These are phyloP conservation scores for Creontiades dilutus DNA, from an alignment of 2,888 invertebrate species.

Conservation along the genomic window DNA sequence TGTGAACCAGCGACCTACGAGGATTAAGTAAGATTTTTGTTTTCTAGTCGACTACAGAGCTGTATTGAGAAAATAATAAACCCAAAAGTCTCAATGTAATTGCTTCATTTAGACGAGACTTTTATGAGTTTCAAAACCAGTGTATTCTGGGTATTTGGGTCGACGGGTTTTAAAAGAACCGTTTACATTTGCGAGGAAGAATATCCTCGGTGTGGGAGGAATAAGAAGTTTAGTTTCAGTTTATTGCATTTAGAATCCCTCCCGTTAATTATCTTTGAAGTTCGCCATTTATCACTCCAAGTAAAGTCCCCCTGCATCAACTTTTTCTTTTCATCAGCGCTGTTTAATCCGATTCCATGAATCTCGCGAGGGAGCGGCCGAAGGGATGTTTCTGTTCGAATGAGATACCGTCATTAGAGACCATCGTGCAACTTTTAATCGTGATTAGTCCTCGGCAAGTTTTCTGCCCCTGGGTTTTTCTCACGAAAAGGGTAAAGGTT, in stretches of 20 bases:
- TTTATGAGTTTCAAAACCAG: no score
- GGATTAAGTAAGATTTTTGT: no score
- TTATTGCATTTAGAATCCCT: not conserved
- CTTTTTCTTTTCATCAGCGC: not conserved
- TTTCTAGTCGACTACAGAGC: no score
- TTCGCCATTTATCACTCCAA: not conserved
- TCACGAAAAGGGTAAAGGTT: slow-evolving; percentile 45
- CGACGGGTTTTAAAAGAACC: no score
- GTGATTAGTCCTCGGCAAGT: slow-evolving; percentile 7
- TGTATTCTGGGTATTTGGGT: no score
- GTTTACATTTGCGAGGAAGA: not conserved
- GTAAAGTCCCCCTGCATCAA: not conserved
- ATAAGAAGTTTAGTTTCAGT: not conserved
- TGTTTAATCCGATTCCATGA: not conserved
- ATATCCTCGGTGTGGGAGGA: not conserved
- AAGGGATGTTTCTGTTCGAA: not conserved
- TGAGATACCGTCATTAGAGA: slow-evolving; percentile 1
- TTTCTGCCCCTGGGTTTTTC: not conserved
- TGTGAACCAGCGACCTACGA: no score
- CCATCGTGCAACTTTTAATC: slow-evolving; percentile 30
- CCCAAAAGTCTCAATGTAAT: no score
- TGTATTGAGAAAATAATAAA: no score
- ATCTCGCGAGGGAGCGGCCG: not conserved
- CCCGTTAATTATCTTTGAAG: not conserved
- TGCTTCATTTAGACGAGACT: no score